phyloP scores from a whole-genome alignment of 2,113 vertebrate genomes.

The Ochotona curzoniae region DNA sequence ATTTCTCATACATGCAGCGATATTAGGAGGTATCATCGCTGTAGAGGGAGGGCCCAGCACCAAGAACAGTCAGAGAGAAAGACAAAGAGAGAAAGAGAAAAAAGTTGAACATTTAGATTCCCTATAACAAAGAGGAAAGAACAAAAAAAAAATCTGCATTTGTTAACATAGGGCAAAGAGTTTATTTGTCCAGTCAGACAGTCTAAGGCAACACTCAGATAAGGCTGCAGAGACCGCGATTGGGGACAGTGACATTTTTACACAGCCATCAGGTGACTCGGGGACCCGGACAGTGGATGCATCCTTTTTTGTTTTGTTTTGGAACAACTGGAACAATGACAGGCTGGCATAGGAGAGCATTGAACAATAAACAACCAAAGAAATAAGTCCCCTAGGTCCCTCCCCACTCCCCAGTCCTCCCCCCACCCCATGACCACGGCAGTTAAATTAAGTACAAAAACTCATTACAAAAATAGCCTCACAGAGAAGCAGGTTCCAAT shows the following conservation, averaged over 20 bases:
- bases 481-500: constrained; percentile 93
- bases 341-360: constrained; percentile 91
- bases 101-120: constrained; percentile 95
- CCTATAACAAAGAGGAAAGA: constrained; percentile 91
- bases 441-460: constrained; percentile 94
- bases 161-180: constrained; percentile 95
- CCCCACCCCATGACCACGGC: constrained; percentile 87
- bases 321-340: constrained; percentile 90
- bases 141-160: constrained; percentile 91
- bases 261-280: constrained; percentile 87
- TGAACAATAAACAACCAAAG: constrained; percentile 92
- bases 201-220: constrained; percentile 95
- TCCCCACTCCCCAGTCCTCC: constrained; percentile 63
- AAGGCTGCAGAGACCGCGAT: constrained; percentile 93
- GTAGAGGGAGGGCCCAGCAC: constrained; percentile 96
- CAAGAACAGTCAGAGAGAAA: constrained; percentile 90
- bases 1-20: constrained; percentile 99
- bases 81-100: constrained; percentile 91
- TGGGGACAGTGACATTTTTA: constrained; percentile 86
- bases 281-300: constrained; percentile 89
- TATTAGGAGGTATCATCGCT: constrained; percentile 99
- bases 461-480: constrained; percentile 98
- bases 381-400: constrained; percentile 82
- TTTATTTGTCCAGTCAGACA: constrained; percentile 98
- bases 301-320: constrained; percentile 84